These are phyloP conservation scores for Cynopterus sphinx DNA, from an alignment of 2,797 vertebrate genomes.

Conservation along the genomic window DNA sequence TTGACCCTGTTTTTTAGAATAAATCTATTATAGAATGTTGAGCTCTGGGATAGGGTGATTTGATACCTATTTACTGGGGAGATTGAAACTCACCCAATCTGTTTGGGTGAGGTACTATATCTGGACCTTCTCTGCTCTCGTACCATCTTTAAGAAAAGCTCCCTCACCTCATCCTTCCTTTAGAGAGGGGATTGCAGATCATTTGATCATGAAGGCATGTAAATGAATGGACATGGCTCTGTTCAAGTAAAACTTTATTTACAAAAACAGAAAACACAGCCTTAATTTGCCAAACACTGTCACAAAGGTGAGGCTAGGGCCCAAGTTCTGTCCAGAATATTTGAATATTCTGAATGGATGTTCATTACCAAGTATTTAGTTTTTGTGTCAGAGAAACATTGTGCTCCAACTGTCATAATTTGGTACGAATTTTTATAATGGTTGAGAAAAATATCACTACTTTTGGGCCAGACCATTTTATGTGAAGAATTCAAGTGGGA, in stretches of 20 bases:
- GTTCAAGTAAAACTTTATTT: neutral
- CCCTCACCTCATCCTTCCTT: neutral
- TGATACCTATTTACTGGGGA: neutral
- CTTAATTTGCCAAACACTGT: neutral
- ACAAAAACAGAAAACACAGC: neutral
- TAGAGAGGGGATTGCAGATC: neutral
- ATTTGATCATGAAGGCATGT: neutral
- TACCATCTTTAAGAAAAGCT: neutral
- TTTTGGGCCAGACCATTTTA: neutral
- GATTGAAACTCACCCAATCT: neutral
- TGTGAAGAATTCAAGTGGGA: neutral
- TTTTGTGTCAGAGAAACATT: neutral
- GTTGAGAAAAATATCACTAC: neutral
- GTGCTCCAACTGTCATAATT: neutral
- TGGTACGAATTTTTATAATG: slow-evolving; percentile 1
- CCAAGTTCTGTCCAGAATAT: neutral
- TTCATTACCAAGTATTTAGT: neutral
- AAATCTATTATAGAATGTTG: slow-evolving; percentile 1
- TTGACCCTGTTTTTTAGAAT: neutral
- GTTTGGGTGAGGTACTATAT: neutral
- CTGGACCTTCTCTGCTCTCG: neutral
- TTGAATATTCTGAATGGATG: neutral
- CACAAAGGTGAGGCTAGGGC: neutral
- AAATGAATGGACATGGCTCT: neutral
- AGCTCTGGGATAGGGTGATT: neutral